Evolutionary conservation across 1,140 invertebrate genomes (phyloP), one percentile per base, ranked within the genome.

Genomic region (Drosophila tsacasi): DNA sequence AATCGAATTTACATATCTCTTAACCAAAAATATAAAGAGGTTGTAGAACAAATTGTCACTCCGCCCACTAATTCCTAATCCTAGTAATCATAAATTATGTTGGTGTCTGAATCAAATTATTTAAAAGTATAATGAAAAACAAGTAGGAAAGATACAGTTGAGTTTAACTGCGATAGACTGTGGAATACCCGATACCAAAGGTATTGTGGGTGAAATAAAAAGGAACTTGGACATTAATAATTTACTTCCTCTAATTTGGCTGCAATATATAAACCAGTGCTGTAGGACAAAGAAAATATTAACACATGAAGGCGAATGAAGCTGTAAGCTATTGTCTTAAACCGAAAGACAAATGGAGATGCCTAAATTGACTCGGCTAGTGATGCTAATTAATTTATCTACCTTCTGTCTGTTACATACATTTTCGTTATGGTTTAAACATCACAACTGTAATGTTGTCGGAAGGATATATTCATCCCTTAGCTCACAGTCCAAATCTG

Each of bases 1-100:
- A 89, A 85, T 85, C 81, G 81, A 90, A 90, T 90, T 90, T 80
- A 90, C 85, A 90, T 90, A 90, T 90, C 85, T 82, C 58, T 71
- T 52, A 68, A 44, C 57, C 49, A 58, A 69, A 52, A 57, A 67
- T 64, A 55, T 17, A 37, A 37, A 55, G 40, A 81, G 65, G 73
- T 83, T 89, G 73, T 84, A 71, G 47, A 62, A 66, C 17, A 61
- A 65, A 68, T 80, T 59, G 65, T 71, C 81, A 60, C 65, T 81
- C 80, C 83, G 83, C 76, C 71, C 76, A 83, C 59, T 64, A 50
- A 79, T 66, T 73, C 17, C 47, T 55, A 71, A 59, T 57, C 63
- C 44, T 58, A 74, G 5, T 12, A 21, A 12, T 10, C 42, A 44
- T 10, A 19, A 5, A 21, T 12, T 44, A 44, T 44, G 10, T 21